Base-by-base conservation (phyloP, 2,113 vertebrate species). In the Anolis carolinensis region DNA sequence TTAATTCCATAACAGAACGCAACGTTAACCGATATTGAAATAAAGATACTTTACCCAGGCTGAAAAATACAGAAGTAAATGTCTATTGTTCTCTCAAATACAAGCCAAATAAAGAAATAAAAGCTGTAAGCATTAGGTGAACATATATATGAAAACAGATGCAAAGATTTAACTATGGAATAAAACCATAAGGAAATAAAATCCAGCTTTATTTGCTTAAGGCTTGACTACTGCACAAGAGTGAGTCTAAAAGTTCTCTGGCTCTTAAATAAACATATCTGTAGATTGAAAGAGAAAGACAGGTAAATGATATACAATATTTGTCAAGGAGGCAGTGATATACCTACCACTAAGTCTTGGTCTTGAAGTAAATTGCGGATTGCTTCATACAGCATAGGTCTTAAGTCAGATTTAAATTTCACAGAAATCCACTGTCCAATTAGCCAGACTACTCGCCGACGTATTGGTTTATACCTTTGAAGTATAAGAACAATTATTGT, bases 371-470 rank as follows among this genome's bases (percentile, higher is more conserved):
- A 97, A 90, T 93, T 97, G 89, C 98, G 91, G 92, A 99, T 98
- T 89, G 97, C 97, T 91, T 98, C 97, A 76, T 99, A 99, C 1
- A 99, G 96, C 93, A 98, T 94, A 89, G 99, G 99, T 89, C 98
- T 97, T 87, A 99, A 96, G 81, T 99, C 98, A 3, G 98, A 97
- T 88, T 98, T 98, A 92, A 99, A 99, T 96, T 99, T 99, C 92
- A 99, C 98, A 73, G 98, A 97, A 95, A 99, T 98, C 99, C 99
- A 99, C 93, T 98, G 98, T 91, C 98, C 99, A 86, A 99, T 98
- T 86, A 99, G 95, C 99, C 98, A 99, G 92, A 99, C 99, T 89
- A 99, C 98, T 90, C 98, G 95, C 77, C 98, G 93, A 30, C 98
- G 97, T 94, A 99, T 98, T 88, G 98, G 95, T 89, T 99, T 99